Base-by-base conservation (phyloP, 1,140 invertebrate genomes). In the Hestina assimilis region DNA sequence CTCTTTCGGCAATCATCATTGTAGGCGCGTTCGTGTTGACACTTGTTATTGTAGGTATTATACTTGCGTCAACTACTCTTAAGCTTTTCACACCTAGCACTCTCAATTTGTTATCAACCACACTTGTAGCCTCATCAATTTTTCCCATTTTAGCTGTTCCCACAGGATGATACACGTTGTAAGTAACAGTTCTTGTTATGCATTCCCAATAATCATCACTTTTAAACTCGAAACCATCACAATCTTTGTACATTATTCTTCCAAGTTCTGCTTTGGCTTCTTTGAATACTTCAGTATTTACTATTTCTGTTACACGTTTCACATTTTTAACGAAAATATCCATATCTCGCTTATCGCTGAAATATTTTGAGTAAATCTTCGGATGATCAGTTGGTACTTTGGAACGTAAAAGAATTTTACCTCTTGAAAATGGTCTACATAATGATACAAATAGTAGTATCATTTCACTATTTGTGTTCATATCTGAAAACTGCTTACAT, bases 111-210 rank as follows among this genome's bases (percentile, higher is more conserved):
- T 90, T 90, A 78, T 95, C 92, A 0, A 97, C 95, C 1, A 97
- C 95, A 4, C 95, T 91, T n/a, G 87, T 75, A 4, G 81, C 66
- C 75, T 96, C 95, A 12, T 58, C 75, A 3, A 47, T 11, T 0
- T 92, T 90, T 0, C 95, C 96, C 96, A 97, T 97, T 80, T 95
- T 96, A 53, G 93, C 93, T 0, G 95, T 96, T 0, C 95, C 95
- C 0, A 83, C 81, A 38, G 85, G 79, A 65, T 87, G 84, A 54
- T 81, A 87, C 6, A 87, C 82, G 54, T 85, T 77, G 42, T 75
- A 85, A 0, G 82, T 87, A 1, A 85, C 52, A 5, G 81, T 78
- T 63, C 75, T 75, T 4, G 82, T 73, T 75, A 87, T 84, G 56
- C 84, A 87, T 48, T 84, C 70, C 84, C 84, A 85, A 48, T 84